Conservation (phyloP, 1,140 invertebrate genomes). For the Trichomalopsis sarcophagae region DNA sequence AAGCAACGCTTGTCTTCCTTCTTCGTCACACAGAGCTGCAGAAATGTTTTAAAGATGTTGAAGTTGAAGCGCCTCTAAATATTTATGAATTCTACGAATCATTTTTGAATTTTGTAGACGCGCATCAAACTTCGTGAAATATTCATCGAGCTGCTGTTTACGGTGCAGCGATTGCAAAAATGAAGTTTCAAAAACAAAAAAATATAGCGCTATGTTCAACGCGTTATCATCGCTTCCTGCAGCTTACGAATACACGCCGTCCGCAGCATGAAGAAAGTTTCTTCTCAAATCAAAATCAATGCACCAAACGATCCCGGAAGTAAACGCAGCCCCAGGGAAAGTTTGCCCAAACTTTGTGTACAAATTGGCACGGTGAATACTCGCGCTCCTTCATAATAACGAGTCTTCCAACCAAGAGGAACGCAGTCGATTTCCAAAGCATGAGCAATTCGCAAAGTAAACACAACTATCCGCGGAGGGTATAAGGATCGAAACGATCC, state of each 20-base stretch:
- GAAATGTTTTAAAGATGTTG: neutral
- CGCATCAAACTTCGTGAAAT: neutral
- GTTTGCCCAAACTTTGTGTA: neutral
- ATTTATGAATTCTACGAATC: neutral
- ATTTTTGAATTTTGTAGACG: neutral
- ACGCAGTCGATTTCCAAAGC: conserved; percentile 11
- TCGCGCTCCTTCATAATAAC: neutral
- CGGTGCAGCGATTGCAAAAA: neutral
- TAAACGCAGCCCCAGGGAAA: neutral
- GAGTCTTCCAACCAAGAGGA: neutral
- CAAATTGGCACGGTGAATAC: conserved; percentile 32
- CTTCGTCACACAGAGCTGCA: neutral
- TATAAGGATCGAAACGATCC: neutral
- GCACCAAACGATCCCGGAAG: neutral
- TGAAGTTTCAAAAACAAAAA: neutral
- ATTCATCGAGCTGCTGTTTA: neutral
- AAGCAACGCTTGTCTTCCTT: neutral
- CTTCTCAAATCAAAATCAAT: neutral
- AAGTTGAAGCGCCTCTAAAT: neutral
- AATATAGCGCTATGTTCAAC: neutral
- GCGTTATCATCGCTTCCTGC: neutral
- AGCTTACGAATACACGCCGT: neutral
- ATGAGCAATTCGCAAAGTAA: neutral
- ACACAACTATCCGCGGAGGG: neutral
- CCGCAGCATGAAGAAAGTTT: neutral